Evolutionary conservation across 2,113 vertebrate species (phyloP).

Genomic region (Mus pahari): DNA sequence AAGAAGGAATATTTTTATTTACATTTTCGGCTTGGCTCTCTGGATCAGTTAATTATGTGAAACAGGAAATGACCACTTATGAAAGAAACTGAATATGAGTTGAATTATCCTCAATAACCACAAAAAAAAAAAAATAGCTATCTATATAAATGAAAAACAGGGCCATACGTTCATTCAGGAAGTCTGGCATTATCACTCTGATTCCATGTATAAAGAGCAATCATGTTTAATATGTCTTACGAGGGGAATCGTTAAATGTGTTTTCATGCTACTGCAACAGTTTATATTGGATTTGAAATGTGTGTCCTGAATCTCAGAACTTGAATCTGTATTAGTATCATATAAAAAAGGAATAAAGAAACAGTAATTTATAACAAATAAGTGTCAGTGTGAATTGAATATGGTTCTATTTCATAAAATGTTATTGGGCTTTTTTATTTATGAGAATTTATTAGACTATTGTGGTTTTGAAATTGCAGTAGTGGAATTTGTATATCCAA

Average conservation of each 20-base stretch:
- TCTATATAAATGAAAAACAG: slow-evolving; percentile 23
- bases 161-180: slow-evolving; percentile 30
- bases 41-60: background rate
- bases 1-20: slow-evolving; percentile 50
- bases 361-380: slow-evolving; percentile 61
- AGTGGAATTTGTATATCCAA: slow-evolving; percentile 66
- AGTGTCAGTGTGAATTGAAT: slow-evolving; percentile 54
- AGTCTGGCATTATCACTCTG: slow-evolving; percentile 32
- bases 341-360: slow-evolving; percentile 65
- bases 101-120: slow-evolving; percentile 20
- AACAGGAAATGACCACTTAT: slow-evolving; percentile 15
- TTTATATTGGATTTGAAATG: slow-evolving; percentile 70
- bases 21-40: background rate
- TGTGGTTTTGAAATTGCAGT: slow-evolving; percentile 66
- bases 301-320: slow-evolving; percentile 8
- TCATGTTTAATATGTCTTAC: slow-evolving; percentile 52
- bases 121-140: slow-evolving; percentile 22
- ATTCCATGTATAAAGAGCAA: slow-evolving; percentile 58
- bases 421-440: slow-evolving; percentile 75
- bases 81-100: background rate
- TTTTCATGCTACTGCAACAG: slow-evolving; percentile 55
- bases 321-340: slow-evolving; percentile 45
- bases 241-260: slow-evolving; percentile 62
- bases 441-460: slow-evolving; percentile 64
- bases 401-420: slow-evolving; percentile 63